Base-by-base conservation (phyloP, 2,888 invertebrate species). In the Eupelmus urozonus region DNA sequence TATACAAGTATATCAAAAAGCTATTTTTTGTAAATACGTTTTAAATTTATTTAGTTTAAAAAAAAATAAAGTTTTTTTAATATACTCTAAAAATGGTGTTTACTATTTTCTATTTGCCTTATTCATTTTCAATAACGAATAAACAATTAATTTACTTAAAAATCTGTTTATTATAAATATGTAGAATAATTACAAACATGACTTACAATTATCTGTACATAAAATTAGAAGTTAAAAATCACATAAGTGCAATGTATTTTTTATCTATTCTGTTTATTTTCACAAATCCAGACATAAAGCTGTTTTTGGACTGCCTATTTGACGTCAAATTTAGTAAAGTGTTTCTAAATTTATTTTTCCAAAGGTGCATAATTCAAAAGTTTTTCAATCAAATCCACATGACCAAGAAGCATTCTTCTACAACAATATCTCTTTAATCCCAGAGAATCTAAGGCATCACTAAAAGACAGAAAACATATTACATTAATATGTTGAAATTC, bases 381-480 rank as follows among this genome's bases (percentile, higher is more conserved):
- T 90, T 99, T 99, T 90, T 99, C 99, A 90, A 99, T 99, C n/a
- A 99, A 92, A 90, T 99, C 99, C 0, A 99, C 99, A 88, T 99
- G 99, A 5, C 99, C 97, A 0, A 99, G 93, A 23, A 99, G 92
- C 99, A 99, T 99, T 83, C 99, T 92, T 70, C 99, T 92, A 88
- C 99, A 99, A 90, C 99, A 99, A 89, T 99, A 99, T 76, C 97
- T 91, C 88, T 97, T 98, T 84, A 99, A 90, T 0, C 98, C 98
- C 49, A 99, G 92, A 0, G 98, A 97, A 89, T 99, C 99, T 75
- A 99, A 91, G 9, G 99, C 99, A 91, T 99, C 99, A 86, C 95
- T 97, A 90, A 27, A 93, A 91, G 70, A 57, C 2, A 66, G 55
- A 59, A 59, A 59, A 34, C n/a, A n/a, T n/a, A n/a, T n/a, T n/a